Evolutionary conservation across 2,797 vertebrate species (phyloP).

Genomic region (Manis pentadactyla): DNA sequence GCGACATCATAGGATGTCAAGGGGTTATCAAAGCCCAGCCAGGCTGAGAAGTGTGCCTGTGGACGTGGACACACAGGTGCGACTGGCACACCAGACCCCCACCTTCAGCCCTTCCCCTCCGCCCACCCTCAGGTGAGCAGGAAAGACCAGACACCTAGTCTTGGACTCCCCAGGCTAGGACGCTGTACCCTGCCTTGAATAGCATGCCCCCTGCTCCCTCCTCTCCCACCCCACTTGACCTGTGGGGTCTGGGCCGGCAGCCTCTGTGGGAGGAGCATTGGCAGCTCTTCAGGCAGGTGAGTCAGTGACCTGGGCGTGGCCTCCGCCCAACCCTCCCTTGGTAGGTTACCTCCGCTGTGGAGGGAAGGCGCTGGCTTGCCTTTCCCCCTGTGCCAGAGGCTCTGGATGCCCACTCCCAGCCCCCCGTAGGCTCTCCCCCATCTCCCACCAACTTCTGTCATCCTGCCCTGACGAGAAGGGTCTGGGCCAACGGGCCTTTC

Average conservation of each 20-base stretch:
- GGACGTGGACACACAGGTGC: neutral
- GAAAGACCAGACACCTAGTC: neutral
- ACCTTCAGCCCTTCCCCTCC: neutral
- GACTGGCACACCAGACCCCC: neutral
- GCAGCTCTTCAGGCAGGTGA: conserved; percentile 10
- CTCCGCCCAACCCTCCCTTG: neutral
- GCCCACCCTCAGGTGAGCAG: neutral
- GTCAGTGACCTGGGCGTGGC: conserved; percentile 53
- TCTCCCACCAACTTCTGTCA: neutral
- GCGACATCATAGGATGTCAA: neutral
- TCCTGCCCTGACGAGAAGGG: neutral
- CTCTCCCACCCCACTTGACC: conserved; percentile 7
- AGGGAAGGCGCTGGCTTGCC: neutral
- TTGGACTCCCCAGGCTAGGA: neutral
- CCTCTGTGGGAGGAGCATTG: conserved; percentile 52
- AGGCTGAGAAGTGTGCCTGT: neutral
- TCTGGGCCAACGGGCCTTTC: neutral
- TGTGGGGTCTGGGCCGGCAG: conserved; percentile 43
- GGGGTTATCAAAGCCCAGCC: neutral
- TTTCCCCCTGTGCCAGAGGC: neutral
- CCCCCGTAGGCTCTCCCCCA: too few relatives aligned
- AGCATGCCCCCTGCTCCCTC: neutral
- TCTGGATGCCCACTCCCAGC: neutral
- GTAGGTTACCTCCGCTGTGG: neutral
- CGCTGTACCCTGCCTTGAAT: neutral